Percentiles rank a stretch among this genome's conserved stretches.
phyloP scores from a whole-genome alignment of 2,888 invertebrate species.

The Stegana nigrithorax region DNA sequence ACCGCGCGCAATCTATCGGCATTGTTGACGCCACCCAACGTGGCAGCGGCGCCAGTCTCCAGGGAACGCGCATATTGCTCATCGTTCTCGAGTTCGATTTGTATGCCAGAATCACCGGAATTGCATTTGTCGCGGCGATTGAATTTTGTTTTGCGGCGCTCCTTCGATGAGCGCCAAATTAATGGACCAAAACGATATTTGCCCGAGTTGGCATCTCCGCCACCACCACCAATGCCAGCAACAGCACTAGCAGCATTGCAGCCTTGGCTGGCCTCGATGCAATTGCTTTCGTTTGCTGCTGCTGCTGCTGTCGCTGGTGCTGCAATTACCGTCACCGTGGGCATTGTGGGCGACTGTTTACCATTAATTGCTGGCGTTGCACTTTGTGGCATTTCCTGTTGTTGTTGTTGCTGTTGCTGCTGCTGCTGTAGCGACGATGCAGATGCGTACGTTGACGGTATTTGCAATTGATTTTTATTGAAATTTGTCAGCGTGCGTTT shows the following conservation, averaged over 20 bases:
- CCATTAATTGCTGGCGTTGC: slow-evolving; percentile 22
- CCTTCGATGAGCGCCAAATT: slow-evolving; percentile 79
- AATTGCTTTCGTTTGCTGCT: slow-evolving; percentile 19
- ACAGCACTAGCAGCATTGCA: neutral
- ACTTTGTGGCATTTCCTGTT: slow-evolving; percentile 18
- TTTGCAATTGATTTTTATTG: slow-evolving; percentile 53
- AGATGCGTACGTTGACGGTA: slow-evolving; percentile 26
- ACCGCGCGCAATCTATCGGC: slow-evolving; percentile 49
- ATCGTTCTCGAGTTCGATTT: slow-evolving; percentile 73
- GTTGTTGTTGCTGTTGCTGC: slow-evolving; percentile 25
- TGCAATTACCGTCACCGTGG: slow-evolving; percentile 34
- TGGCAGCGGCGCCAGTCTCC: neutral
- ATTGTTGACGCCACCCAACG: neutral
- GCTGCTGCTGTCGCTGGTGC: slow-evolving; percentile 14
- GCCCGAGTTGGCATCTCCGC: slow-evolving; percentile 40
- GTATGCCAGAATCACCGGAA: slow-evolving; percentile 81
- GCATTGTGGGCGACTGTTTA: slow-evolving; percentile 33
- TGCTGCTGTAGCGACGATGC: too few relatives aligned
- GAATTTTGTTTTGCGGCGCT: slow-evolving; percentile 77
- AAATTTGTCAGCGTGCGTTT: slow-evolving; percentile 75
- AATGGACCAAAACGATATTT: slow-evolving; percentile 76
- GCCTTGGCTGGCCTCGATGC: neutral
- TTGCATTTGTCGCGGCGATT: slow-evolving; percentile 79
- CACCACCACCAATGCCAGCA: neutral
- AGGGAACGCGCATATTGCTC: slow-evolving; percentile 55